Evolutionary conservation across 2,113 vertebrate species (phyloP), one percentile per base, ranked within the genome.

Genomic region (Daboia siamensis): DNA sequence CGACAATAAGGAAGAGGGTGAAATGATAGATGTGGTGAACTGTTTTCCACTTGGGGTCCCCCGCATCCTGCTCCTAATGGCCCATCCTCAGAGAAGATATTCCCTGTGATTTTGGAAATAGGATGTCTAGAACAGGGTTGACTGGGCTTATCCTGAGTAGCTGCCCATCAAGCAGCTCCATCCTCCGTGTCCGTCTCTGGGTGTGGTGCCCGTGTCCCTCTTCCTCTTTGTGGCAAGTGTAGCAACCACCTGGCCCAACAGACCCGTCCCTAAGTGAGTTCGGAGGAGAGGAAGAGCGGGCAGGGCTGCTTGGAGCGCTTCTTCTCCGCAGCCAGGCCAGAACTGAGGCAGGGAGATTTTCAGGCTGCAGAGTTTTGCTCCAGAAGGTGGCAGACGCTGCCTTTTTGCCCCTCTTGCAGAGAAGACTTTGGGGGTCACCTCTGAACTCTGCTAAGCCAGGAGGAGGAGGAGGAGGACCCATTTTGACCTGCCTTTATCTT

Each of bases 371-470:
- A 5, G 33, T 54, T 74, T n/a, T 11, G 59, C 86, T 91, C 84
- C 84, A 91, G 90, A 48, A 48, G 44, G 54, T 17, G 7, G 54
- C 90, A 85, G 74, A 15, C 33, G 17, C 33, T 57, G 23, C 15
- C 56, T 44, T 86, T 26, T 20, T 6, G 7, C 90, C 69, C 33
- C 1, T 29, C 11, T 64, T 64, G 61, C 26, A 69, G 64, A 26
- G 39, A 26, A 24, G 74, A 80, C 33, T 13, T 13, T 8, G 29
- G 29, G 39, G 13, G 10, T 26, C 24, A 48, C 33, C 15, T 26
- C n/a, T 24, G 52, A 24, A 15, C 5, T 29, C 74, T 17, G 46
- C 54, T 26, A 4, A 55, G 84, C 10, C 21, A 0, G 0, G 3
- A 10, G 0, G 13, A n/a, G 89, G 13, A n/a, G 89, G 44, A 46